Evolutionary conservation across 2,797 vertebrate species (phyloP), one percentile per base, ranked within the genome.

Genomic region (Sylvia borin): DNA sequence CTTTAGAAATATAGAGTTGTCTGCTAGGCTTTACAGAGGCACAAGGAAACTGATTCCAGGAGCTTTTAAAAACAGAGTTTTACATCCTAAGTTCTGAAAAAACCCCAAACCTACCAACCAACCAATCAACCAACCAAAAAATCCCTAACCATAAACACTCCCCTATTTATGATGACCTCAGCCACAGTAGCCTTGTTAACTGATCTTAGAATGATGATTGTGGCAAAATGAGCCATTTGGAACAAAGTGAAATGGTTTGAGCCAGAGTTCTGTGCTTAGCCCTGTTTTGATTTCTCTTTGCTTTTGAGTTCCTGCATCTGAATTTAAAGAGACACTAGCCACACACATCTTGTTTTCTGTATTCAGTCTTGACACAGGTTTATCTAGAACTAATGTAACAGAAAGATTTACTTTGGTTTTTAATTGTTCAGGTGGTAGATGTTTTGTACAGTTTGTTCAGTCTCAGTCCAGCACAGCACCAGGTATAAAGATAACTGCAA

Each of bases 61-160:
- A 77, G 26, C 12, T 80, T 87, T 16, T 72, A 26, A 47, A 91
- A 76, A 9, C 25, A 42, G 27, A n/a, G 17, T 48, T 64, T 65
- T 32, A 9, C 65, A 72, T 32, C 29, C 2, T 53, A 25, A 83
- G 3, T 48, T 71, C 29, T 62, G 26, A 32, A 19, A 38, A 82
- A 78, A 51, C 4, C 13, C 34, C 29, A 38, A 60, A 3, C 27
- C 27, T 16, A 51, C 16, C 29, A 45, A 43, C 42, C 40, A 42
- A 42, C 42, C 43, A 45, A 45, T 19, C n/a, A 57, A 51, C 24
- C 24, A 48, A 50, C 48, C 48, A 45, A n/a, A 40, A 40, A 10
- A 0, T 0, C 25, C 5, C 2, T 9, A 55, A 36, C 14, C 13
- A 38, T 32, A 66, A 38, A 13, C 1, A 4, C 0, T 7, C 4